These are phyloP conservation scores for Crypturellus tataupa DNA, from an alignment of 2,797 vertebrate genomes.

Conservation along the genomic window DNA sequence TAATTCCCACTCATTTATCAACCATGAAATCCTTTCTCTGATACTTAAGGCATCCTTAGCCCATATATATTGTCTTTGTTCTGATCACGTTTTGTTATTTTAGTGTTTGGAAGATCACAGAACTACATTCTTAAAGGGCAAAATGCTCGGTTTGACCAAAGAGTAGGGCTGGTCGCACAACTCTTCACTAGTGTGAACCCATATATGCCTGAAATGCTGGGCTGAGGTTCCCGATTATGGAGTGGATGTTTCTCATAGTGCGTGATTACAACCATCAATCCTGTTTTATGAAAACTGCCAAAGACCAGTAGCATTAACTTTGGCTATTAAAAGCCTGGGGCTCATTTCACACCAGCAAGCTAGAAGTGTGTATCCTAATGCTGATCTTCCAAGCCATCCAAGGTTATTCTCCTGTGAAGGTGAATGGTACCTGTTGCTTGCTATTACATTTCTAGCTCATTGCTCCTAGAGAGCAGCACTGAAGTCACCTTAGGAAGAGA, in stretches of 20 bases:
- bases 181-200: background rate
- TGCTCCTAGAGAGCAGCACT: background rate
- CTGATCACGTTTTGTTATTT: background rate
- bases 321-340: background rate
- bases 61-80: background rate
- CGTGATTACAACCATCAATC: background rate
- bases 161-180: background rate
- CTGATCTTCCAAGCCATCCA: background rate
- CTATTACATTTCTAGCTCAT: background rate
- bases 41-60: background rate
- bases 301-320: background rate
- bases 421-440: background rate
- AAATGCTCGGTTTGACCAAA: background rate
- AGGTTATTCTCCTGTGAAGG: background rate
- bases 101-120: background rate
- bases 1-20: background rate
- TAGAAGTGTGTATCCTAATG: background rate
- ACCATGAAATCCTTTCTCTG: background rate
- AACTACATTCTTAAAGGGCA: background rate
- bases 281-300: background rate
- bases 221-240: background rate
- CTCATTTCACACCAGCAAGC: background rate
- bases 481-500: background rate
- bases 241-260: accelerated
- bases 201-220: background rate